Evolutionary conservation across 2,797 vertebrate species (phyloP).

Genomic region (Lagothrix lagotricha): DNA sequence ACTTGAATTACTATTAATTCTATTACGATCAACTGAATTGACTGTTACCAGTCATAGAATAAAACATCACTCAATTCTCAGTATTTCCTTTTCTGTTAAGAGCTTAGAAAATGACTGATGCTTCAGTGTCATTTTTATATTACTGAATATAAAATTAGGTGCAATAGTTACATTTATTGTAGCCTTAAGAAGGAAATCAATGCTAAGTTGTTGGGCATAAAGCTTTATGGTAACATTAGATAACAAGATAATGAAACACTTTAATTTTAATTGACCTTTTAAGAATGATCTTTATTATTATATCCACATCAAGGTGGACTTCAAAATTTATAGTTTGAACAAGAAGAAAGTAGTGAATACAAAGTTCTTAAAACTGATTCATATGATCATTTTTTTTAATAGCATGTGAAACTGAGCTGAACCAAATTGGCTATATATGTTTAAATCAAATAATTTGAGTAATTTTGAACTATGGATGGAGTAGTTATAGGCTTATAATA

Average conservation of each 20-base stretch:
- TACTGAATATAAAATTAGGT: slow-evolving; percentile 77
- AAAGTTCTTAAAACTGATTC: background rate
- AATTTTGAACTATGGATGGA: background rate
- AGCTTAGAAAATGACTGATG: slow-evolving; percentile 72
- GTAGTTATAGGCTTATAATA: background rate
- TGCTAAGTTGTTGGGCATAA: slow-evolving; percentile 73
- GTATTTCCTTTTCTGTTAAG: slow-evolving; percentile 67
- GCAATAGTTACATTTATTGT: slow-evolving; percentile 73
- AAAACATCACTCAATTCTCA: slow-evolving; percentile 52
- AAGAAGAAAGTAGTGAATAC: background rate
- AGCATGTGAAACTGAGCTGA: background rate
- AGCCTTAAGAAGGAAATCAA: slow-evolving; percentile 74
- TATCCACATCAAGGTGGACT: slow-evolving; percentile 34
- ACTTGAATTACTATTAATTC: slow-evolving; percentile 62
- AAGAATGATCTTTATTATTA: slow-evolving; percentile 70
- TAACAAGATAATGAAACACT: slow-evolving; percentile 79
- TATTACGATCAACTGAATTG: background rate
- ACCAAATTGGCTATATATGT: background rate
- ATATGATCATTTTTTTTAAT: background rate
- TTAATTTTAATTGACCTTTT: slow-evolving; percentile 72
- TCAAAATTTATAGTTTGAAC: slow-evolving; percentile 70
- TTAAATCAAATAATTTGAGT: slow-evolving; percentile 22
- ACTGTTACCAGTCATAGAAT: slow-evolving; percentile 25
- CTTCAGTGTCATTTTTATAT: slow-evolving; percentile 68
- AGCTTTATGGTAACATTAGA: slow-evolving; percentile 78